Percentiles rank a stretch among this genome's conserved stretches.
Conservation (phyloP, 2,113 vertebrate species). For the Rhombomys opimus region DNA sequence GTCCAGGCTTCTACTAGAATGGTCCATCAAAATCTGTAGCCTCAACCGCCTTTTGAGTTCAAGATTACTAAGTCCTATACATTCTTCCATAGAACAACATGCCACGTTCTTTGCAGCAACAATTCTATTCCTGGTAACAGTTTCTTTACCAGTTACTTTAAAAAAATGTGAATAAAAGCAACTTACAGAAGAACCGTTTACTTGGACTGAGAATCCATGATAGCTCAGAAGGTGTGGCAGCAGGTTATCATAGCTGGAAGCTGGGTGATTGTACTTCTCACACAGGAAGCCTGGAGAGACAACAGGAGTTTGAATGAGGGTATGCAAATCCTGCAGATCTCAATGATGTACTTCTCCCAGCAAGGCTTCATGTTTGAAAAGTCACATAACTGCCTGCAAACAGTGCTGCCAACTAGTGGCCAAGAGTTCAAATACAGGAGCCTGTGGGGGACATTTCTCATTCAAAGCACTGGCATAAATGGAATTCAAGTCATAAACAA, state of each 20-base stretch:
- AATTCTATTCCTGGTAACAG: neutral
- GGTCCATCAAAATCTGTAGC: neutral
- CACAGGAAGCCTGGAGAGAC: neutral
- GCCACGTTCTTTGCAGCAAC: neutral
- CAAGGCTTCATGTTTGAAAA: neutral
- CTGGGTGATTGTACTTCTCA: neutral
- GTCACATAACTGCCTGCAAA: too few relatives aligned
- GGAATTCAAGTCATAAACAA: slow-evolving; percentile 37
- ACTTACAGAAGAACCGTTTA: neutral
- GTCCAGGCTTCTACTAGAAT: neutral
- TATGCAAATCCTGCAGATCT: neutral
- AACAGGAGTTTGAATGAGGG: neutral
- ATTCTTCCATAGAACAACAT: neutral
- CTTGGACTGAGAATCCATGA: neutral
- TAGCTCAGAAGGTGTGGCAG: neutral
- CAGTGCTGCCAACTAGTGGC: neutral
- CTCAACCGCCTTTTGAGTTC: neutral
- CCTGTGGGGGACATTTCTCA: neutral
- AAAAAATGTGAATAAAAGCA: neutral
- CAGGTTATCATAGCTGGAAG: neutral
- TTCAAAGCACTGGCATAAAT: neutral
- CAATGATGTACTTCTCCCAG: neutral
- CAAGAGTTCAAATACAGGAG: neutral
- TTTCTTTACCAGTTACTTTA: neutral
- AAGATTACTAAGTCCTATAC: neutral